These are phyloP conservation scores for Phalera bucephala DNA, from an alignment of 2,888 invertebrate species.

Conservation along the genomic window DNA sequence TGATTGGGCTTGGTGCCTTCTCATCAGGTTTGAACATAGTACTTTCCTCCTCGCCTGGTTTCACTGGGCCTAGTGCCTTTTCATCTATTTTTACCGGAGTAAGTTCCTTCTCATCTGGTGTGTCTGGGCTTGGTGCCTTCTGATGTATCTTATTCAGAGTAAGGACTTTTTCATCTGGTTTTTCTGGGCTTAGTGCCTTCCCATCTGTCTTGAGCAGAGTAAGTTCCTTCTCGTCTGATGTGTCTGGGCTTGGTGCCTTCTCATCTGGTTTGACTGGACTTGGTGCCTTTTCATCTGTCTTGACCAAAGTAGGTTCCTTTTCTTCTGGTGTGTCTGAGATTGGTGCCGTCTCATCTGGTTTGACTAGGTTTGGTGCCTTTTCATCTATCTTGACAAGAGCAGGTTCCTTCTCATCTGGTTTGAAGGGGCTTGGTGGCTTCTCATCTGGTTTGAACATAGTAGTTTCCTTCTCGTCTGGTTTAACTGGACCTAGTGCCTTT, in stretches of 20 bases:
- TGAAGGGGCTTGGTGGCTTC: constrained; percentile 4
- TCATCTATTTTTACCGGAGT: background rate
- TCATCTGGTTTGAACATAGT: constrained; percentile 6
- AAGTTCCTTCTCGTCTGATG: constrained; percentile 1
- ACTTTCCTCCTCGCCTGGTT: too few relatives aligned
- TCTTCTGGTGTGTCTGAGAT: background rate
- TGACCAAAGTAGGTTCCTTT: too few relatives aligned
- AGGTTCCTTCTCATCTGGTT: constrained; percentile 1
- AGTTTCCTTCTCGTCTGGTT: background rate
- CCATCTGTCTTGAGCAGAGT: background rate
- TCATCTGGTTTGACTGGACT: constrained; percentile 6
- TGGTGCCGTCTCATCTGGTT: constrained; percentile 1
- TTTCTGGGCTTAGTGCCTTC: background rate
- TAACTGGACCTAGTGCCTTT: background rate
- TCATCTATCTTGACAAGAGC: background rate
- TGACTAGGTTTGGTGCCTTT: too few relatives aligned
- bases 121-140: constrained; percentile 8
- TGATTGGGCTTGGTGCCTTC: constrained; percentile 7
- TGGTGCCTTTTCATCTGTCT: background rate
- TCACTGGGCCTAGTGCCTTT: background rate
- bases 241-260: constrained; percentile 4
- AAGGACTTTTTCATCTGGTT: background rate
- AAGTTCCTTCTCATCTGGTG: constrained; percentile 7
- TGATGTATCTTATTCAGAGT: background rate
- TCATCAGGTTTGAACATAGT: constrained; percentile 1